Base-by-base conservation (phyloP, 1,140 invertebrate genomes). In the Nasonia giraulti region DNA sequence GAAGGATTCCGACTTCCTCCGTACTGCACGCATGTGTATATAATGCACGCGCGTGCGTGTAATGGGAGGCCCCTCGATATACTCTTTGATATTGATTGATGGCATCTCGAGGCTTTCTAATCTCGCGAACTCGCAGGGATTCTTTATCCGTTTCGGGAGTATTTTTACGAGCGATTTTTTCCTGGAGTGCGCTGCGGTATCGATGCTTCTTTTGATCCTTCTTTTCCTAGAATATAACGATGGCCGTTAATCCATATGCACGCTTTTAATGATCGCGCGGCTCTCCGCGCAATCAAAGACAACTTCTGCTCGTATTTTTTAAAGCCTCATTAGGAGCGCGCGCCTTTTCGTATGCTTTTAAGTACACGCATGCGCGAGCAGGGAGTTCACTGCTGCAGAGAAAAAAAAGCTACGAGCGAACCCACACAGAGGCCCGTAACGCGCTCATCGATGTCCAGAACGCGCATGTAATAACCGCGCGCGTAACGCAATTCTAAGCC, bases 21-120 rank as follows among this genome's bases (percentile, higher is more conserved):
- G 17, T 14, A 33, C 23, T 74, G 71, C 23, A 74, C 33, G 71
- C 33, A 74, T 40, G 14, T 10, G 71, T 37, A 33, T 73, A 12
- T 83, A 10, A 44, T 47, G 12, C 73, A 44, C 73, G 20, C 74
- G 47, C 83, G 83, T 80, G 83, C 69, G 50, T 27, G 27, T 84
- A 84, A 84, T 83, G 37, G 44, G 33, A 44, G 40, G 40, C 33
- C 55, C 40, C 40, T 50, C 23, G 47, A 44, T 79, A 73, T 55
- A 27, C 68, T 73, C 12, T 62, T 66, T 37, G 40, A 79, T 84
- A 79, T 55, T 84, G 83, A 84, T 84, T 84, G 83, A 84, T 84
- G 77, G 68, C 11, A 31, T 75, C 33, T 37, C 50, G n/a, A 27
- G 31, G 80, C 44, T 31, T 81, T 81, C 44, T 81, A 47, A 73